Evolutionary conservation across 2,113 vertebrate genomes (phyloP).

Genomic region (Pica pica): DNA sequence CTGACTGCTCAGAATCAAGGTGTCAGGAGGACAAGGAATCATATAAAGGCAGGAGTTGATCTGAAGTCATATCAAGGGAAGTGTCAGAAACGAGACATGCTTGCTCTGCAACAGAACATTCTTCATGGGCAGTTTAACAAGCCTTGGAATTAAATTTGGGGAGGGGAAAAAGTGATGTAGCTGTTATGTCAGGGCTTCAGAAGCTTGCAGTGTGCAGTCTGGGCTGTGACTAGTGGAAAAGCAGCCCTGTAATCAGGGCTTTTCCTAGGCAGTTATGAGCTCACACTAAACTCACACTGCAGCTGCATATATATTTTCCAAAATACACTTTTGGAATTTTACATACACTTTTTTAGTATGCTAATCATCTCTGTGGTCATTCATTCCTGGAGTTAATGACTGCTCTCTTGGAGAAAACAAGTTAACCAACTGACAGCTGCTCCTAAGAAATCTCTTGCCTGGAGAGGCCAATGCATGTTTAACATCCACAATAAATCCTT

Average conservation of each 20-base stretch:
- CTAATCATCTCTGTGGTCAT: constrained; percentile 23
- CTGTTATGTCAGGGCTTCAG: constrained; percentile 13
- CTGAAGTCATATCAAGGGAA: background rate
- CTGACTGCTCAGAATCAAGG: background rate
- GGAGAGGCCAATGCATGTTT: background rate
- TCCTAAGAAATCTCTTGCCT: background rate
- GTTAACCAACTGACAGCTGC: constrained; percentile 35
- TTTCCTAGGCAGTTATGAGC: constrained; percentile 14
- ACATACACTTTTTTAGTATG: background rate
- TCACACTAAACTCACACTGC: background rate
- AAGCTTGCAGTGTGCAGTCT: background rate
- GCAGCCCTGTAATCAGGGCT: background rate
- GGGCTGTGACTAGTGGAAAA: constrained; percentile 1
- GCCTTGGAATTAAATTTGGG: background rate
- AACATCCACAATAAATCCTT: background rate
- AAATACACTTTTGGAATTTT: constrained; percentile 13
- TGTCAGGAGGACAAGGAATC: background rate
- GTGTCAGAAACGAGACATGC: background rate
- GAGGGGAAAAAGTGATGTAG: background rate
- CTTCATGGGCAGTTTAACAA: background rate
- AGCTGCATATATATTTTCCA: constrained; percentile 35
- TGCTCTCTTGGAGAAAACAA: background rate
- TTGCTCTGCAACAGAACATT: constrained; percentile 4
- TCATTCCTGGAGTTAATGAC: constrained; percentile 33
- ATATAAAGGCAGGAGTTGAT: background rate